Percentiles rank a stretch among this genome's conserved stretches.
These are phyloP conservation scores for Perithous albicinctus DNA, from an alignment of 2,888 invertebrate genomes.

Conservation along the genomic window DNA sequence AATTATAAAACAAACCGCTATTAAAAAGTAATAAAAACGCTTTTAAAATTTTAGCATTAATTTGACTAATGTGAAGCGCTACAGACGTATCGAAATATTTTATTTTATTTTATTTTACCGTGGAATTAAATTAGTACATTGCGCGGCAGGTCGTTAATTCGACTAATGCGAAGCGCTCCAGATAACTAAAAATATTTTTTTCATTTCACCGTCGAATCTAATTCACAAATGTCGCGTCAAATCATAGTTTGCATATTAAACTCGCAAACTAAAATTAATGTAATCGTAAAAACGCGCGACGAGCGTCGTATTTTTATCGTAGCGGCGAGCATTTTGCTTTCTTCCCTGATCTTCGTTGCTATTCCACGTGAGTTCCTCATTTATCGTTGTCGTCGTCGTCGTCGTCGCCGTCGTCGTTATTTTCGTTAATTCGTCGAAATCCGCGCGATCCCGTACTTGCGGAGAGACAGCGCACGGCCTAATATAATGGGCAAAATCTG, in stretches of 20 bases:
- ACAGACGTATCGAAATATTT: too few relatives aligned
- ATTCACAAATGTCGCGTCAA: too few relatives aligned
- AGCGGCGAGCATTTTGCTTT: slow-evolving; percentile 11
- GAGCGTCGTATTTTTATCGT: slow-evolving; percentile 13
- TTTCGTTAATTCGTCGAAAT: slow-evolving; percentile 4
- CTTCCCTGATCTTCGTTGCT: slow-evolving; percentile 13
- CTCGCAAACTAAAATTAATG: slow-evolving; percentile 5
- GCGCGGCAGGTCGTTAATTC: too few relatives aligned
- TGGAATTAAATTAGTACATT: too few relatives aligned
- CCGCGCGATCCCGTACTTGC: slow-evolving; percentile 29
- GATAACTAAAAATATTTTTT: too few relatives aligned
- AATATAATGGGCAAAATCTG: slow-evolving; percentile 64
- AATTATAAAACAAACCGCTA: too few relatives aligned
- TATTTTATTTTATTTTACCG: too few relatives aligned
- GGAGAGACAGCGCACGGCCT: slow-evolving; percentile 56
- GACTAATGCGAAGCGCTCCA: too few relatives aligned
- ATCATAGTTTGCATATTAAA: neutral
- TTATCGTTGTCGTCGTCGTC: neutral
- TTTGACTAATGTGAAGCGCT: neutral
- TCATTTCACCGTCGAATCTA: too few relatives aligned
- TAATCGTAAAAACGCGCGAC: neutral
- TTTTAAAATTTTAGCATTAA: neutral
- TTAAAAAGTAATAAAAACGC: neutral
- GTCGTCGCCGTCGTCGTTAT: neutral
- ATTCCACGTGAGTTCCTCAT: slow-evolving; percentile 1